Conservation (phyloP, 2,113 vertebrate species). For the Poicephalus gulielmi region DNA sequence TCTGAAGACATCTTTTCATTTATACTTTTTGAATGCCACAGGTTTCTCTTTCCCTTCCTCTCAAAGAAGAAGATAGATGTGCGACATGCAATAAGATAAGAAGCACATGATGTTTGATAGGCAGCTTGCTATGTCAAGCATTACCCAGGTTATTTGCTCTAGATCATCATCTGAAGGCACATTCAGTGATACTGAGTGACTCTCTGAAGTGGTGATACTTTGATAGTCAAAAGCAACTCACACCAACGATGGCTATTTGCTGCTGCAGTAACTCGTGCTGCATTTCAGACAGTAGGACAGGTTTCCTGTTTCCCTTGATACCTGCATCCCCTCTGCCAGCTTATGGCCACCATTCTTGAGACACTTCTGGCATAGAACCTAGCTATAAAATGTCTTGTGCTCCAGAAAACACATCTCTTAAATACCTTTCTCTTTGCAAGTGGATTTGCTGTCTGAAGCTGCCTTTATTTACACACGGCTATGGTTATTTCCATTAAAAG, state of each 20-base stretch:
- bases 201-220: not conserved
- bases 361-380: not conserved
- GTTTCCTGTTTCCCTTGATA: not conserved
- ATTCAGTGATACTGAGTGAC: not conserved
- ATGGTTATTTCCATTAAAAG: not conserved
- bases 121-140: not conserved
- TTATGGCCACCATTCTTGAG: not conserved
- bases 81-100: accelerated
- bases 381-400: not conserved
- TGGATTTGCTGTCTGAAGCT: constrained; percentile 5
- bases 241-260: not conserved
- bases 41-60: not conserved
- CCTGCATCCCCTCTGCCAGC: not conserved
- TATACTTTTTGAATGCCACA: not conserved
- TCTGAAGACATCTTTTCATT: not conserved
- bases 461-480: not conserved
- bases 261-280: not conserved
- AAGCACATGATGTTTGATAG: not conserved
- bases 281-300: not conserved
- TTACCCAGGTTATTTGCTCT: not conserved
- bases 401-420: not conserved
- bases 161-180: not conserved
- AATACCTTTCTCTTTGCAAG: not conserved
- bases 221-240: not conserved
- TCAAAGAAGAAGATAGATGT: not conserved